Evolutionary conservation across 1,140 invertebrate species (phyloP).

Genomic region (Lordiphosa collinella): DNA sequence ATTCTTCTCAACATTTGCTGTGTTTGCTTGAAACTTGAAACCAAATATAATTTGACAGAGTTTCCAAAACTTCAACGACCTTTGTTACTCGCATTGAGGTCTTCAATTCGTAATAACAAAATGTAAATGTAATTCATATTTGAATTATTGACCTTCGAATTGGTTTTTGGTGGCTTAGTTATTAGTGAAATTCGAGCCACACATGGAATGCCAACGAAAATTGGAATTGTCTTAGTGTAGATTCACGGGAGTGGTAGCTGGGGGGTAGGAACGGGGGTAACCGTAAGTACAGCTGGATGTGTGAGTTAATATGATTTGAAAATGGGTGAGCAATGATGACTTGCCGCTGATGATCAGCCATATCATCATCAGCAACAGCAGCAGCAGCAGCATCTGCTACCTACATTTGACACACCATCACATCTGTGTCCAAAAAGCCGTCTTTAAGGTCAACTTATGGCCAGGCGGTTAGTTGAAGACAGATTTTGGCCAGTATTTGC

Average conservation of each 20-base stretch:
- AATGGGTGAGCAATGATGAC: conserved; percentile 74
- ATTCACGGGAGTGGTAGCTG: conserved; percentile 37
- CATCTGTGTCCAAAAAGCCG: conserved; percentile 37
- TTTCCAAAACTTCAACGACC: conserved; percentile 17
- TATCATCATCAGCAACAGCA: conserved; percentile 18
- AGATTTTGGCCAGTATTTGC: conserved; percentile 17
- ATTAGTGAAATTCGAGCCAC: conserved; percentile 64
- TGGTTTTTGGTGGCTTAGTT: conserved; percentile 30
- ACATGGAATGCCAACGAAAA: conserved; percentile 56
- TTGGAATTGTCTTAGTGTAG: conserved; percentile 62
- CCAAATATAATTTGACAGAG: conserved; percentile 11
- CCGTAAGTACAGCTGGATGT: conserved; percentile 16
- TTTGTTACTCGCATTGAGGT: conserved; percentile 17
- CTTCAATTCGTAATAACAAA: conserved; percentile 13
- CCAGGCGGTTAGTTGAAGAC: conserved; percentile 36
- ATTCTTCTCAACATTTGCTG: conserved; percentile 6
- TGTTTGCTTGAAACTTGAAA: conserved; percentile 13
- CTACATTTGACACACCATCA: conserved; percentile 58
- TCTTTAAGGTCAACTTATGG: conserved; percentile 54
- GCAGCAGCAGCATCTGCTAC: conserved; percentile 22
- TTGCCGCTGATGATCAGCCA: conserved; percentile 48
- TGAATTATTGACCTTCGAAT: conserved; percentile 54
- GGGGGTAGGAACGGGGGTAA: background rate
- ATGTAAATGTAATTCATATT: conserved; percentile 69
- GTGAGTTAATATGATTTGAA: conserved; percentile 57